These are phyloP conservation scores for Prunella himalayana DNA, from an alignment of 2,113 vertebrate species.

Conservation along the genomic window DNA sequence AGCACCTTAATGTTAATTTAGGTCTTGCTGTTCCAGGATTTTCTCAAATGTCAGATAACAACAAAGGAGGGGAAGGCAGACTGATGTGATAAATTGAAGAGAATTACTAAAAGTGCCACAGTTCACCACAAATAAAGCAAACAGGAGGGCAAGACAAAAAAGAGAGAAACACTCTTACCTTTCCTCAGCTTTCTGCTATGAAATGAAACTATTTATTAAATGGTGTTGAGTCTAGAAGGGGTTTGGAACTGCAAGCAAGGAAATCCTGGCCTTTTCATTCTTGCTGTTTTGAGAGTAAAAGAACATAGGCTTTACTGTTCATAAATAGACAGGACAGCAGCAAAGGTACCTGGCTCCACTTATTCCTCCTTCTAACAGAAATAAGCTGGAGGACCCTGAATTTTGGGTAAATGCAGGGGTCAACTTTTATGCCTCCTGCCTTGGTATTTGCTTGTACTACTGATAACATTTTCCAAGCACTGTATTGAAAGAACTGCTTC, in stretches of 20 bases:
- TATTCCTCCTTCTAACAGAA: neutral
- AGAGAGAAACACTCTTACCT: neutral
- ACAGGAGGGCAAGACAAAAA: neutral
- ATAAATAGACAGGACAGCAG: neutral
- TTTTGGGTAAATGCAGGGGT: neutral
- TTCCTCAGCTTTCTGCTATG: neutral
- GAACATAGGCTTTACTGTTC: neutral
- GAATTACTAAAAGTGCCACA: neutral
- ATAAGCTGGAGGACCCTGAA: neutral
- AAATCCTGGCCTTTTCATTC: neutral
- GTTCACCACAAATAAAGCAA: neutral
- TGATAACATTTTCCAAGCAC: neutral
- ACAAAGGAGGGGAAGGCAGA: neutral
- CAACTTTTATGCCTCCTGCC: neutral
- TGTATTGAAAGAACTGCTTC: neutral
- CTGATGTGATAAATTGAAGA: neutral
- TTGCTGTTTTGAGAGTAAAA: neutral
- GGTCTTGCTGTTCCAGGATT: neutral
- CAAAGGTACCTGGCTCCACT: neutral
- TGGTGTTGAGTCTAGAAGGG: neutral
- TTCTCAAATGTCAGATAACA: neutral
- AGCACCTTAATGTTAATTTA: neutral
- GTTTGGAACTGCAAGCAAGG: neutral
- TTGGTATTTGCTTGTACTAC: neutral
- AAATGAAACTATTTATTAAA: neutral